Evolutionary conservation across 1,140 invertebrate species (phyloP), one percentile per base, ranked within the genome.

Genomic region (Calephelis virginiensis): DNA sequence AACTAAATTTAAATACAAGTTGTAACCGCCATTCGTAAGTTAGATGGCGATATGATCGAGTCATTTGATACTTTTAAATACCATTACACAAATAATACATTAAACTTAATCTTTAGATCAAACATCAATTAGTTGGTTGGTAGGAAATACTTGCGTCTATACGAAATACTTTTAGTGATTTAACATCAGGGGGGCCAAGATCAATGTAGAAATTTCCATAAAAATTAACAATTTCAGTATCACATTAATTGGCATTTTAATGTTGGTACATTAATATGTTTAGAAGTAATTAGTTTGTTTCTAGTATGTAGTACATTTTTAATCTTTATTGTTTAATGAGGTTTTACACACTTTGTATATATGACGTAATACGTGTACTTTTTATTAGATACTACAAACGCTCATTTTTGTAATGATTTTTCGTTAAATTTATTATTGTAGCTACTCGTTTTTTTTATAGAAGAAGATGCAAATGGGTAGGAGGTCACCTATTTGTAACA

Each of bases 91-190:
- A 17, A 17, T 56, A 56, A 14, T 14, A 50, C 28, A 56, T 17
- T 56, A 12, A 56, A 56, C 53, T 28, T 56, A 56, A 56, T 56
- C 53, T 56, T 12, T 56, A 56, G 53, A 56, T 56, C 53, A 53
- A 53, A 53, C 50, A 53, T 28, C 50, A 53, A 53, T 53, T 53
- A 53, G 50, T 28, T 1, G 50, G 9, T 53, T 28, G 14, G 50
- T 53, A 53, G 14, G n/a, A 53, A 53, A 53, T 53, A 53, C 50
- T 11, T 9, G 14, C 17, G 11, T 53, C 50, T 17, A 14, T 50
- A 13, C 13, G 14, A n/a, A 53, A 53, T 53, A 17, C 50, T 28
- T 28, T 6, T 10, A 13, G 49, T 50, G 49, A 50, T 50, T 50
- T 53, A 53, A 53, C 50, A 53, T 13, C 50, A 53, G 50, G 50